Base-by-base conservation (phyloP, 2,113 vertebrate genomes). In the Podilymbus podiceps region DNA sequence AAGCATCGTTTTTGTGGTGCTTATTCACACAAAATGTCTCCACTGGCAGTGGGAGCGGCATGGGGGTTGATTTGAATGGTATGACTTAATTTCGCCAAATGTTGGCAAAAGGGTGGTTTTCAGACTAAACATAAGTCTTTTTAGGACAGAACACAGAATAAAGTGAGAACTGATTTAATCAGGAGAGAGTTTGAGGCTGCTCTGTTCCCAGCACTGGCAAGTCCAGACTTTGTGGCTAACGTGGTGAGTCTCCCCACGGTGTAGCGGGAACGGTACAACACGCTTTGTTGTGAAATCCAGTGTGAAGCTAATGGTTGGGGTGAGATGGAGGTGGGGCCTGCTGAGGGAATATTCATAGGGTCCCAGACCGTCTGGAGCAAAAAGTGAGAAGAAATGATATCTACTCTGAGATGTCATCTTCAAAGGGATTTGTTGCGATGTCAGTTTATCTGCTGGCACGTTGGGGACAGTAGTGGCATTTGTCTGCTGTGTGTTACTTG, bases 281-380 rank as follows among this genome's bases (percentile, higher is more conserved):
- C 1, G 0, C 3, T 1, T 30, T 8, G 18, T 23, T 1, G 1
- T 52, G 30, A 66, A 76, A 53, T 49, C 23, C 11, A 7, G 2
- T 0, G 42, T 40, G 55, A 52, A 28, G 33, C 14, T 47, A 9
- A 21, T 11, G 55, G 24, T 15, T 44, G 38, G 58, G 46, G 11
- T 66, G 52, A 35, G 58, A 14, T 40, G 42, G 47, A 38, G 16
- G 30, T 52, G 11, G 20, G 25, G 14, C 23, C 21, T 78, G 20
- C 46, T 2, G 8, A 72, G 35, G 35, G 21, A 35, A 8, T 75
- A 66, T 21, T 72, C 46, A 22, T 13, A 5, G 28, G 24, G 16
- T 69, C 15, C 18, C 30, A 31, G 1, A 11, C 17, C 14, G 15
- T 21, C n/a, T 6, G 5, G 6, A 27, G 18, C 15, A 30, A 50